Percentiles rank a stretch among this genome's conserved stretches.
Conservation (phyloP, 2,888 invertebrate genomes). For the Metallyticus violacea region DNA sequence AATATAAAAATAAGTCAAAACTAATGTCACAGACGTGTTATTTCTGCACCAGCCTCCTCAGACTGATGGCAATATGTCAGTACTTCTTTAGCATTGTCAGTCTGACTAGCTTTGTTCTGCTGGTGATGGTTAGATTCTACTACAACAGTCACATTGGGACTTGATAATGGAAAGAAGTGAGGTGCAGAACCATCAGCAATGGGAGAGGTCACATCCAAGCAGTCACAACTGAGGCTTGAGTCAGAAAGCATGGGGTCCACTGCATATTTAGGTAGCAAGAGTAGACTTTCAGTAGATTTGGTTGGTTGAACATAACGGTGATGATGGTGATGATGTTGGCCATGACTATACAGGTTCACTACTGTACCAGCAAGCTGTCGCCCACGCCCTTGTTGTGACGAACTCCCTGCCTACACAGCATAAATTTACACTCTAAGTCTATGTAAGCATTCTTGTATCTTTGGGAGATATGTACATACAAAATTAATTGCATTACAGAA, state of each 20-base stretch:
- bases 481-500: too few relatives aligned
- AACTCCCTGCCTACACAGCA: conserved; percentile 10
- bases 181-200: conserved; percentile 15
- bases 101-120: conserved; percentile 40
- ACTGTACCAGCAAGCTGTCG: neutral
- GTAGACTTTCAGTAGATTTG: conserved; percentile 78
- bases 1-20: neutral
- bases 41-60: conserved; percentile 38
- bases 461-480: too few relatives aligned
- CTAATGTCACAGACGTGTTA: conserved; percentile 40
- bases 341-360: neutral
- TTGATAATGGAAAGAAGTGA: conserved; percentile 24
- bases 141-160: conserved; percentile 8
- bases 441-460: too few relatives aligned
- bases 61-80: neutral
- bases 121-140: neutral
- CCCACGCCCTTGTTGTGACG: conserved; percentile 1
- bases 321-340: conserved; percentile 22
- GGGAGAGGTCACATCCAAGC: conserved; percentile 50
- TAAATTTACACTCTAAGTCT: too few relatives aligned
- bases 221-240: conserved; percentile 70
- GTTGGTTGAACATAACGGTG: conserved; percentile 61
- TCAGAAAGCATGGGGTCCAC: conserved; percentile 56
- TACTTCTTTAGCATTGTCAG: conserved; percentile 34
- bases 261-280: conserved; percentile 62